Percentiles rank a stretch among this genome's conserved stretches.
phyloP scores from a whole-genome alignment of 2,888 invertebrate genomes.

The Atherix ibis region DNA sequence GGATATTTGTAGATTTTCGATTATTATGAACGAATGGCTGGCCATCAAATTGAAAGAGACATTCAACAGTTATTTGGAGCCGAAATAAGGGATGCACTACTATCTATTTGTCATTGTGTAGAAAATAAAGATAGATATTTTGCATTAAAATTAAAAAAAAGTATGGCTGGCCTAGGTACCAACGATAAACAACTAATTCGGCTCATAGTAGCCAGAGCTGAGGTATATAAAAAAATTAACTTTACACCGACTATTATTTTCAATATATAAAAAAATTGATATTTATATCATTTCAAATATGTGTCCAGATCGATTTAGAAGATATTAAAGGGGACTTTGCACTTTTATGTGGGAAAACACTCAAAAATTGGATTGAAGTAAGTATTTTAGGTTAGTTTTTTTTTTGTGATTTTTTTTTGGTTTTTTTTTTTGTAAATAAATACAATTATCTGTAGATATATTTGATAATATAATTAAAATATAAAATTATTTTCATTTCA shows the following conservation, averaged over 20 bases:
- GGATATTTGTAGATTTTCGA: constrained; percentile 27
- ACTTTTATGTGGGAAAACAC: constrained; percentile 51
- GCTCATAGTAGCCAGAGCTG: constrained; percentile 64
- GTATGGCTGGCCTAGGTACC: constrained; percentile 82
- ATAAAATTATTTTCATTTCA: constrained; percentile 30
- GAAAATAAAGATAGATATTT: constrained; percentile 69
- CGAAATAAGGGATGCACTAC: constrained; percentile 57
- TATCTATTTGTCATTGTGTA: constrained; percentile 67
- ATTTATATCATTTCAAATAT: no score
- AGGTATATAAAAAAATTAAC: no score
- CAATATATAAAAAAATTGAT: no score
- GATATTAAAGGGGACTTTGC: constrained; percentile 70
- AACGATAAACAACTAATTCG: constrained; percentile 75
- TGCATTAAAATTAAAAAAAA: constrained; percentile 69
- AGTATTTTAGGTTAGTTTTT: neutral
- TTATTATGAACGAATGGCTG: constrained; percentile 45
- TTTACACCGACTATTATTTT: no score
- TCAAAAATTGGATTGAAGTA: constrained; percentile 68
- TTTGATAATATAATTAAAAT: neutral
- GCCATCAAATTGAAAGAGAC: constrained; percentile 63
- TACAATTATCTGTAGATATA: neutral
- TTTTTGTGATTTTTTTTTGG: neutral
- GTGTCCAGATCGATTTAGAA: constrained; percentile 51
- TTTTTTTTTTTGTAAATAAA: no score
- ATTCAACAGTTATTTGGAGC: constrained; percentile 75